Evolutionary conservation across 2,113 vertebrate species (phyloP).

Genomic region (Eulemur rufifrons): DNA sequence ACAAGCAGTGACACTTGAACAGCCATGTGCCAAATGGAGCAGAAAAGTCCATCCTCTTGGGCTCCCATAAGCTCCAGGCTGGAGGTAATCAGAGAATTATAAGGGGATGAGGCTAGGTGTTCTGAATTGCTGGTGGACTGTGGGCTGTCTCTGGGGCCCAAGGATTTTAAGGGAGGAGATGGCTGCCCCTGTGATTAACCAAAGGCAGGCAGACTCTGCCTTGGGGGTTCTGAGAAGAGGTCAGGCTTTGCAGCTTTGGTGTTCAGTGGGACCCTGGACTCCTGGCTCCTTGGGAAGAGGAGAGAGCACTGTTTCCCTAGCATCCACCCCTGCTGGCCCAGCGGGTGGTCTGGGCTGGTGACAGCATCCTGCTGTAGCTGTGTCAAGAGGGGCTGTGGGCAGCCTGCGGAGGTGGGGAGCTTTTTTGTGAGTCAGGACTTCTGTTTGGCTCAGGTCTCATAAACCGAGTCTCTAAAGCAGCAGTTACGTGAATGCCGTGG

Average conservation of each 20-base stretch:
- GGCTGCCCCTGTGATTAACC: neutral
- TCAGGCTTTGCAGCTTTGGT: neutral
- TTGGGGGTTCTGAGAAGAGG: neutral
- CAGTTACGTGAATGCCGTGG: rapidly evolving
- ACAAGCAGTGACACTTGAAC: neutral
- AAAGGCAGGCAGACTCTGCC: neutral
- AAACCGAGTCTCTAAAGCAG: neutral
- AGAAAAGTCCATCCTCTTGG: neutral
- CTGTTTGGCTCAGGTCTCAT: neutral
- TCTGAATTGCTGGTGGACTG: neutral
- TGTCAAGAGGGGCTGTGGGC: neutral
- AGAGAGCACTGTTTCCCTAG: neutral
- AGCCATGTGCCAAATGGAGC: neutral
- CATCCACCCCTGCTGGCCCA: neutral
- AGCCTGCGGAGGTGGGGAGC: neutral
- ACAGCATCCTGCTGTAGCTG: neutral
- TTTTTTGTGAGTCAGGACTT: neutral
- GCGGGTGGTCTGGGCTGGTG: neutral
- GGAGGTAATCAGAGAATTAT: neutral
- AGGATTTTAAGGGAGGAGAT: neutral
- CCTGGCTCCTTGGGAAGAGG: neutral
- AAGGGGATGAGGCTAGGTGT: neutral
- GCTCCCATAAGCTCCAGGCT: neutral
- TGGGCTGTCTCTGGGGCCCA: neutral
- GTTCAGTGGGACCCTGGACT: neutral